Evolutionary conservation across 1,140 invertebrate genomes (phyloP), one percentile per base, ranked within the genome.

Genomic region (Ctenoplectra terminalis): DNA sequence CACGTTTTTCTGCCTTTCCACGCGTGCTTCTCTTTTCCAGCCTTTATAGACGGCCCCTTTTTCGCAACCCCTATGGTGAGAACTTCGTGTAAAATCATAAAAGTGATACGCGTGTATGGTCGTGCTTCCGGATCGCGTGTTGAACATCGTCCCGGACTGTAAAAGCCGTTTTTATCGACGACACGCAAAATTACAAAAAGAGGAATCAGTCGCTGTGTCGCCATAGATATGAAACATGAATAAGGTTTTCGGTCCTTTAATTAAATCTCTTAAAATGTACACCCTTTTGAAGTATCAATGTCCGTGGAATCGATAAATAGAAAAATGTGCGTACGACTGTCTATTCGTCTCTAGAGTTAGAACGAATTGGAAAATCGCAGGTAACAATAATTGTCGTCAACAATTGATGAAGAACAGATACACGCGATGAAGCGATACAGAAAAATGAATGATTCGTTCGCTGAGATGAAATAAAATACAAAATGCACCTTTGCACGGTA

Each of bases 131-230:
- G 66, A 56, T 87, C 76, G 83, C 84, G 81, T 73, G 81, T 73
- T 48, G 73, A 85, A 77, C 80, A 77, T 82, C 73, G 58, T n/a
- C 60, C 37, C 31, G 31, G 43, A 46, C 58, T 63, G 50, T 79
- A 85, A 77, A 82, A 73, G 69, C 70, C 23, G 48, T 43, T 77
- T 82, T 77, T 70, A 77, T 88, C 79, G 52, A 34, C 64, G 40
- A 58, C 81, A 80, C 78, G 80, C 80, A 37, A 78, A 84, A 82
- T 82, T 82, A 52, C 46, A 82, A 85, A 83, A 83, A 83, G 31
- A 72, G 50, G 40, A 63, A 31, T 46, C 46, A 58, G 70, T 69
- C 15, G 54, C 61, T 40, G 40, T 34, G 31, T 29, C 37, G 20
- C 29, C 29, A 5, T 31, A 29, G 58, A 74, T 63, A 23, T 20